Evolutionary conservation across 2,888 invertebrate genomes (phyloP).

Genomic region (Megaustenia siamemsis): DNA sequence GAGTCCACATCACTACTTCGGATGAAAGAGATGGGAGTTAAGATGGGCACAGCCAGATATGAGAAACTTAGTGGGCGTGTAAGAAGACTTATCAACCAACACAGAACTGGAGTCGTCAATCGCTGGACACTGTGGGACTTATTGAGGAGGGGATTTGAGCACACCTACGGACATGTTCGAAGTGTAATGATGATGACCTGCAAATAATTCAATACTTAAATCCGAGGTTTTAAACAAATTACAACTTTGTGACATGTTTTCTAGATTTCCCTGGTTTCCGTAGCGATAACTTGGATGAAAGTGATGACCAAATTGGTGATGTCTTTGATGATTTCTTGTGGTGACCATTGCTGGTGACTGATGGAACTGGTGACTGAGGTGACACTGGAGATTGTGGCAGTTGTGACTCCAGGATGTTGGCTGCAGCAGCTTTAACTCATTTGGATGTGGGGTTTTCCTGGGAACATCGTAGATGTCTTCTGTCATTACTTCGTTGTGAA

Average conservation of each 20-base stretch:
- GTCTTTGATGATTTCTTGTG: not conserved
- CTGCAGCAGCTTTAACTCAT: not conserved
- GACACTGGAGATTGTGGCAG: not conserved
- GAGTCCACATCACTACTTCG: no score
- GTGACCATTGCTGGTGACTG: not conserved
- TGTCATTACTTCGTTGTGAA: not conserved
- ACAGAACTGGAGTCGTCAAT: no score
- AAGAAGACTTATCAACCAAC: no score
- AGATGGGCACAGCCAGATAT: no score
- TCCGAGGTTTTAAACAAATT: not conserved
- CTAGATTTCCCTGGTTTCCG: not conserved
- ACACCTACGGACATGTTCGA: no score
- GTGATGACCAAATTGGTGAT: not conserved
- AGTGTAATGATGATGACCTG: no score
- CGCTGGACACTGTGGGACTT: no score
- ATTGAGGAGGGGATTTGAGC: no score
- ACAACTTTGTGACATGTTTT: slow-evolving; percentile 1
- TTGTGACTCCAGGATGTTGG: not conserved
- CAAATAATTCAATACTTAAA: no score
- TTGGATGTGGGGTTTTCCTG: not conserved
- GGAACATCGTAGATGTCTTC: not conserved
- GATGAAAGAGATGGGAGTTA: no score
- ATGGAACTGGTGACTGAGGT: not conserved
- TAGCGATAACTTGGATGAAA: not conserved
- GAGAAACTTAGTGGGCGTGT: no score